A percentile compares a stretch with the other conserved stretches of the same genome.
Conservation (phyloP, 2,113 vertebrate species). For the Murina feae region DNA sequence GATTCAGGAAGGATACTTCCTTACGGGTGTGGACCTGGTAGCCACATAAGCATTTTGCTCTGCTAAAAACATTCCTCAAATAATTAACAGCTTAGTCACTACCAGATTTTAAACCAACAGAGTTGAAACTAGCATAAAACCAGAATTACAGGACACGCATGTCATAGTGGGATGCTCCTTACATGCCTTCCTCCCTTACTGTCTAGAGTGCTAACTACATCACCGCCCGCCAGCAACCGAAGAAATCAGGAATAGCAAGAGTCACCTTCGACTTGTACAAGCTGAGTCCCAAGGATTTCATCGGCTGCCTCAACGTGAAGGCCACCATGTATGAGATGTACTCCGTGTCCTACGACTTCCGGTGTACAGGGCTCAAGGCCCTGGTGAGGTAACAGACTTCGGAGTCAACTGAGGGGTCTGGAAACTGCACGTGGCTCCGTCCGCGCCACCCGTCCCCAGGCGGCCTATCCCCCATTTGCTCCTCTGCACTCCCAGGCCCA, state of each 20-base stretch:
- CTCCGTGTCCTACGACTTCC: slow-evolving; percentile 85
- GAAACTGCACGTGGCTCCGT: accelerated
- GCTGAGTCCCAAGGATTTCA: slow-evolving; percentile 87
- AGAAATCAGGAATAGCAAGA: slow-evolving; percentile 86
- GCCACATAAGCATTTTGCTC: too few relatives aligned
- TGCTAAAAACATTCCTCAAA: neutral
- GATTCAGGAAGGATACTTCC: neutral
- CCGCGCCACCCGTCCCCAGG: accelerated
- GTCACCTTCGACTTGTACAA: slow-evolving; percentile 89
- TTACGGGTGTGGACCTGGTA: accelerated
- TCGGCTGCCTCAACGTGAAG: slow-evolving; percentile 86
- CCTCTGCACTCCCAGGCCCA: neutral
- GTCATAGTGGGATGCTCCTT: neutral
- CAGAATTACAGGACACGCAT: neutral
- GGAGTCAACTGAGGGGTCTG: neutral
- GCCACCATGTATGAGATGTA: slow-evolving; percentile 88
- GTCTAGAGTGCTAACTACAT: slow-evolving; percentile 67
- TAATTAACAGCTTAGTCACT: neutral
- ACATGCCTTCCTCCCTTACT: neutral
- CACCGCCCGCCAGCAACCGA: slow-evolving; percentile 56
- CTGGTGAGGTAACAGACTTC: slow-evolving; percentile 79
- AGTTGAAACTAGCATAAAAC: neutral
- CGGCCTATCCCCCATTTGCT: neutral
- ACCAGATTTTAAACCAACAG: neutral
- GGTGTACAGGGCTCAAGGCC: slow-evolving; percentile 82